Base-by-base conservation (phyloP, 2,797 vertebrate species). In the Lagorchestes hirsutus region DNA sequence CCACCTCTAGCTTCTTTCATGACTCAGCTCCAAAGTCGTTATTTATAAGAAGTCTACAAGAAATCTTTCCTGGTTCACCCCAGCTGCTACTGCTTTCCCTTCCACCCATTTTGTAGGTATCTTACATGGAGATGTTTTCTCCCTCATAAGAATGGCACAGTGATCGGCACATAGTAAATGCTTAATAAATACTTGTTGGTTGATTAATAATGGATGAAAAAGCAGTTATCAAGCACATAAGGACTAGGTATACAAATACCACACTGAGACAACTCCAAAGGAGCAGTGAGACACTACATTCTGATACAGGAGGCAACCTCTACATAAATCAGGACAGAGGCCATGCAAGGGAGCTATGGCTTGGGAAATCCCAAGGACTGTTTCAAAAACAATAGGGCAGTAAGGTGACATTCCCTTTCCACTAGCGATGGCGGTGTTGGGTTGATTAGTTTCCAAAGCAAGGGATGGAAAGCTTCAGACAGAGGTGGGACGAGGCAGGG, bases 301-400 rank as follows among this genome's bases (percentile, higher is more conserved):
- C 74, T 82, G 34, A 46, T 82, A 46, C 8, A 82, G 8, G 9
- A 46, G 22, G 5, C 18, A 46, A 82, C 8, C 18, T 18, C 0
- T 9, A 24, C 18, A 27, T 9, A 82, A 82, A 46, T 18, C 2
- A 3, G 67, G 8, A 40, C 18, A 0, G 18, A 0, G 2, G 2
- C n/a, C 67, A 46, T 2, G 18, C 8, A 46, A n/a, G 67, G 8
- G 67, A 74, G n/a, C 18, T 74, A 11, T 40, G n/a, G n/a, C 24
- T 16, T 40, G 67, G n/a, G 67, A 29, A 40, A 18, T 40, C 18
- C 31, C n/a, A 82, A 82, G 67, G n/a, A 46, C n/a, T 24, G 67
- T 46, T 40, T 18, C n/a, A 9, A 82, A 40, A 46, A 46, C 40
- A 40, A n/a, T 1, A 67, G 31, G 40, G 2, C 18, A 82, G 74